Evolutionary conservation across 1,140 invertebrate species (phyloP).

Genomic region (Andrena cerasifolii): DNA sequence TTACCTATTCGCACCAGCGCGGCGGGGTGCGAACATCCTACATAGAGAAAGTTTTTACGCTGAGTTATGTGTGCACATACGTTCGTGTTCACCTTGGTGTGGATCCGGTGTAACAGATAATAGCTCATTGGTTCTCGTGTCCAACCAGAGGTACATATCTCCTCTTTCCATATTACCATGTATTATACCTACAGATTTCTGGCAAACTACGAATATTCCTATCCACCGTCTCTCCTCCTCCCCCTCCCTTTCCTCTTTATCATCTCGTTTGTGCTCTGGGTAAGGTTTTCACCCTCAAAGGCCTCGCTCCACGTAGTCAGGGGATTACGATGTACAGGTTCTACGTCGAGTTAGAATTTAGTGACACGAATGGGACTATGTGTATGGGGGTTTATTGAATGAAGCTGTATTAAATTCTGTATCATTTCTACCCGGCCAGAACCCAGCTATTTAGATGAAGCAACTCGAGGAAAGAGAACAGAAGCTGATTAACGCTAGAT

Average conservation of each 20-base stretch:
- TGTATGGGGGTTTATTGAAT: conserved; percentile 74
- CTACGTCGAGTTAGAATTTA: conserved; percentile 77
- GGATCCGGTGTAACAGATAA: too few relatives aligned
- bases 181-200: conserved; percentile 61
- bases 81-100: too few relatives aligned
- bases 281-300: conserved; percentile 76
- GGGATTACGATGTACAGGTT: conserved; percentile 77
- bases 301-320: conserved; percentile 68
- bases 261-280: conserved; percentile 25
- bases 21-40: too few relatives aligned
- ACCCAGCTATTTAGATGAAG: conserved; percentile 46
- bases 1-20: too few relatives aligned
- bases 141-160: conserved; percentile 24
- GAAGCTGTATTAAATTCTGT: conserved; percentile 77
- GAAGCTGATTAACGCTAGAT: conserved; percentile 60
- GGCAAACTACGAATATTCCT: conserved; percentile 55
- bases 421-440: conserved; percentile 55
- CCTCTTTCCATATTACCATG: conserved; percentile 52
- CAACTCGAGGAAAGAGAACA: conserved; percentile 28
- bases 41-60: too few relatives aligned
- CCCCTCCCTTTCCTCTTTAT: conserved; percentile 42
- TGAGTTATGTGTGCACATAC: too few relatives aligned
- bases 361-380: conserved; percentile 64
- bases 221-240: conserved; percentile 31
- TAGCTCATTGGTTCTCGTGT: conserved; percentile 12